These are phyloP conservation scores for Tridacna gigas DNA, from an alignment of 2,888 invertebrate genomes.

Conservation along the genomic window DNA sequence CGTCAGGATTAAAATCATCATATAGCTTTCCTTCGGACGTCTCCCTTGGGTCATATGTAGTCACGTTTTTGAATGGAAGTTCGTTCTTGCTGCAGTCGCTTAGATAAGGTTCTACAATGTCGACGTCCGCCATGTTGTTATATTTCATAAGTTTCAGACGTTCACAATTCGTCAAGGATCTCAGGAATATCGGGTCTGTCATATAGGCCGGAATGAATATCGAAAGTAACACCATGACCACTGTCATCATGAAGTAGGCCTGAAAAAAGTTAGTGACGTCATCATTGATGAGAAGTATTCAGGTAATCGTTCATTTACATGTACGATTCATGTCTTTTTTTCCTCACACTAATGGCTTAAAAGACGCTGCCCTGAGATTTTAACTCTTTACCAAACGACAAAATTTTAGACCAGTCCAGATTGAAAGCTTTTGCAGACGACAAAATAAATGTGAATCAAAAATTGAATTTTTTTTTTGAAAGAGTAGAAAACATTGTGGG, in stretches of 20 bases:
- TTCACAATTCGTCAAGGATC: slow-evolving; percentile 60
- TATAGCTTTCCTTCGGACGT: background rate
- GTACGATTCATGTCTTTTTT: no score
- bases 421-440: no score
- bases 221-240: slow-evolving; percentile 49
- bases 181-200: slow-evolving; percentile 51
- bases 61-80: slow-evolving; percentile 18
- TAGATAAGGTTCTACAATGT: slow-evolving; percentile 15
- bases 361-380: no score
- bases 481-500: no score
- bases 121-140: slow-evolving; percentile 46
- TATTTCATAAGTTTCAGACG: slow-evolving; percentile 52
- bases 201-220: slow-evolving; percentile 48
- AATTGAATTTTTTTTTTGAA: no score
- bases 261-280: slow-evolving; percentile 1
- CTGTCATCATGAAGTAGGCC: slow-evolving; percentile 35
- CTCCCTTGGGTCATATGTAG: slow-evolving; percentile 8
- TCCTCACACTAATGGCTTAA: no score
- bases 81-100: background rate
- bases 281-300: no score
- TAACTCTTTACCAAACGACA: no score
- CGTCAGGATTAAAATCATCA: background rate
- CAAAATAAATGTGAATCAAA: no score
- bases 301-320: no score
- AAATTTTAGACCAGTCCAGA: no score